Evolutionary conservation across 2,797 vertebrate genomes (phyloP).

Genomic region (Zalophus californianus): DNA sequence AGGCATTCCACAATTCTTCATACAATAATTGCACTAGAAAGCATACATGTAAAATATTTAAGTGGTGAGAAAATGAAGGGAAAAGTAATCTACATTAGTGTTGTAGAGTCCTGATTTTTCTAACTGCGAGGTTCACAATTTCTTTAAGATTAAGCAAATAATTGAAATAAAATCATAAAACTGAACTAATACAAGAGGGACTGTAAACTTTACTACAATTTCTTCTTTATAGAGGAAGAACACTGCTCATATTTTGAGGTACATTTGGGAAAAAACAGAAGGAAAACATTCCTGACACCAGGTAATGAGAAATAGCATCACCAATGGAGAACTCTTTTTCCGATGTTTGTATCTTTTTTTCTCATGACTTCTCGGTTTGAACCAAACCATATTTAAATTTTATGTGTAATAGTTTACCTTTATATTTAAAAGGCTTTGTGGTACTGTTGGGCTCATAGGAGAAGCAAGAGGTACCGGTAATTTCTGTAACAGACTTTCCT

Average conservation of each 20-base stretch:
- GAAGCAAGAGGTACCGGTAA: neutral
- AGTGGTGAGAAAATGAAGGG: conserved; percentile 16
- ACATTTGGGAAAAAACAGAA: neutral
- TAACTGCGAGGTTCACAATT: neutral
- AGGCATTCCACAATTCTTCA: neutral
- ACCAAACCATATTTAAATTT: neutral
- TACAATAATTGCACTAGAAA: conserved; percentile 35
- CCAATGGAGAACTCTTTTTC: neutral
- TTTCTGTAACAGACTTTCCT: neutral
- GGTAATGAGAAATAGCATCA: neutral
- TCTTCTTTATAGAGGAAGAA: neutral
- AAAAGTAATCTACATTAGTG: conserved; percentile 1
- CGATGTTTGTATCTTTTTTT: neutral
- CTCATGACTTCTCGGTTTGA: neutral
- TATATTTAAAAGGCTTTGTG: neutral
- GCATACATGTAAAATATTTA: neutral
- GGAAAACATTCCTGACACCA: neutral
- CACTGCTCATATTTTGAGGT: neutral
- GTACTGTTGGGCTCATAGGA: neutral
- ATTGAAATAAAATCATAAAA: neutral
- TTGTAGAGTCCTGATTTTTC: neutral
- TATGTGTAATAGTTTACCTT: neutral
- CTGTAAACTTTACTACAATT: neutral
- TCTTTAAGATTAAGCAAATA: conserved; percentile 39
- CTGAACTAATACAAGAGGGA: neutral